These are phyloP conservation scores for Semaprochilodus insignis DNA, from an alignment of 2,797 vertebrate species.

Conservation along the genomic window DNA sequence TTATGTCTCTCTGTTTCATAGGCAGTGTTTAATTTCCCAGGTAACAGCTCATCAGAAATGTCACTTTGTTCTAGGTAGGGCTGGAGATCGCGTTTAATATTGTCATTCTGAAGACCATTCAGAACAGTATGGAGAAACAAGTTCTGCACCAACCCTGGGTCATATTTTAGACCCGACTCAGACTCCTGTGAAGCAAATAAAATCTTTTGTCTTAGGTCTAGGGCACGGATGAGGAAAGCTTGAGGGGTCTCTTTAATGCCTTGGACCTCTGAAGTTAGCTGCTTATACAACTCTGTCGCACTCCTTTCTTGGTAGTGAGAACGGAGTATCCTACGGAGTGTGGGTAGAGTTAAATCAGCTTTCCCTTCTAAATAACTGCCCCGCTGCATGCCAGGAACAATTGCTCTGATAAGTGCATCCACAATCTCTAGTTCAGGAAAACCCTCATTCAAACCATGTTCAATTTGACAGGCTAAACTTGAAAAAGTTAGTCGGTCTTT, in stretches of 20 bases:
- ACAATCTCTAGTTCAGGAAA: slow-evolving; percentile 37
- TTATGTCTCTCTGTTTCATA: slow-evolving; percentile 22
- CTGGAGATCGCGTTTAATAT: slow-evolving; percentile 1
- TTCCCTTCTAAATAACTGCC: slow-evolving; percentile 52
- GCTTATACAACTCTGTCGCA: slow-evolving; percentile 47
- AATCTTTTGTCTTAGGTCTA: background rate
- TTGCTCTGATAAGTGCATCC: slow-evolving; percentile 32
- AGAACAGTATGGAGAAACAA: slow-evolving; percentile 4
- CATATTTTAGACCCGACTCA: background rate
- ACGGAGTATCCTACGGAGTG: slow-evolving; percentile 43
- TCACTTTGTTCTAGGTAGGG: background rate
- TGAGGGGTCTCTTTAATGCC: background rate
- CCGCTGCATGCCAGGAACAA: slow-evolving; percentile 34
- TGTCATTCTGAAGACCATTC: background rate
- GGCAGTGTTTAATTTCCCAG: background rate
- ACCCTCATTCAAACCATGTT: slow-evolving; percentile 28
- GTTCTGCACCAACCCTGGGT: slow-evolving; percentile 1
- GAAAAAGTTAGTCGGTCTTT: background rate
- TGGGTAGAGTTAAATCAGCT: slow-evolving; percentile 31
- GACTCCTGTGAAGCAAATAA: background rate
- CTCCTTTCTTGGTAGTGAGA: slow-evolving; percentile 46
- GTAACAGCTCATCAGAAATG: slow-evolving; percentile 13
- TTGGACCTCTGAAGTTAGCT: slow-evolving; percentile 15
- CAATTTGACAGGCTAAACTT: slow-evolving; percentile 31
- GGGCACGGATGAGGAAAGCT: background rate